These are phyloP conservation scores for Camptogramma bilineatum DNA, from an alignment of 2,888 invertebrate species.

Conservation along the genomic window DNA sequence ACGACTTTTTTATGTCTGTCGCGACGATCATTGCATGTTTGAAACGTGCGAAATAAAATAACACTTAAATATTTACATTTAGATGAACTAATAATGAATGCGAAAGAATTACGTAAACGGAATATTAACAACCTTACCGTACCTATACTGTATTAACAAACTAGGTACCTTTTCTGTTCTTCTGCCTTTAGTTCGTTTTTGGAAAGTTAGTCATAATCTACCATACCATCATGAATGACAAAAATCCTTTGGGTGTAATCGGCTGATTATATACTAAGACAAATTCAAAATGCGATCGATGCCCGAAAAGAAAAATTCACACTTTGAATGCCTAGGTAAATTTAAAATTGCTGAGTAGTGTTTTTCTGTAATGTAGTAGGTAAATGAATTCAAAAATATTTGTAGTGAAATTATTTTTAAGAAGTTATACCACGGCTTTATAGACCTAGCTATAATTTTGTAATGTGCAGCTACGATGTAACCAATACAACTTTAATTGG, in stretches of 20 bases:
- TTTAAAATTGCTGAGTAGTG: background rate
- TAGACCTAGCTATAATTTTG: no score
- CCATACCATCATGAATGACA: no score
- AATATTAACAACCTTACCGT: background rate
- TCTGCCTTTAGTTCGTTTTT: constrained; percentile 9
- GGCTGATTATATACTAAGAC: constrained; percentile 9
- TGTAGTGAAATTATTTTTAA: no score
- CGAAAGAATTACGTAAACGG: background rate
- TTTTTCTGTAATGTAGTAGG: background rate
- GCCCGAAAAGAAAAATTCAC: constrained; percentile 15
- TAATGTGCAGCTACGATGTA: background rate
- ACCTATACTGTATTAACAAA: no score
- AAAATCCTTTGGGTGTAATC: no score
- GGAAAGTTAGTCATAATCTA: constrained; percentile 16
- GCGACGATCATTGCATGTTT: constrained; percentile 22
- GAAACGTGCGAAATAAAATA: constrained; percentile 19
- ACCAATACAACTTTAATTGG: constrained; percentile 29
- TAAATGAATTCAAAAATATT: no score
- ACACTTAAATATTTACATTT: background rate
- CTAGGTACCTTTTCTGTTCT: background rate
- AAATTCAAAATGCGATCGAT: constrained; percentile 1
- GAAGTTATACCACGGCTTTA: no score
- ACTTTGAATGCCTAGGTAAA: constrained; percentile 8
- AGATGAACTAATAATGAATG: background rate
- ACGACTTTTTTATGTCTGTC: constrained; percentile 41